A percentile compares a stretch with the other conserved stretches of the same genome.
Evolutionary conservation across 2,797 vertebrate genomes (phyloP).

Genomic region (Myotis findleyi): DNA sequence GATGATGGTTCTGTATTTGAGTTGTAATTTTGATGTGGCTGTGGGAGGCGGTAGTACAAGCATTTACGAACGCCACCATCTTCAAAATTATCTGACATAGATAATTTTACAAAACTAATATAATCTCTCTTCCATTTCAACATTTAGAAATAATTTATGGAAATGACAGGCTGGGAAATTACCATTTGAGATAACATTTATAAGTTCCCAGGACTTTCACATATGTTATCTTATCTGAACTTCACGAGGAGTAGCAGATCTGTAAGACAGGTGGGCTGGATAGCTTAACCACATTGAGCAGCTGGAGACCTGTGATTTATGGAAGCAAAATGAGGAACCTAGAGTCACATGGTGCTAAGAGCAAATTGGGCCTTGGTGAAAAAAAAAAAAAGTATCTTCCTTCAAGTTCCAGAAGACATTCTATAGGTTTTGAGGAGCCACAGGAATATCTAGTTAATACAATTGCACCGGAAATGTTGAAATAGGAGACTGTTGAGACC

Average conservation of each 20-base stretch:
- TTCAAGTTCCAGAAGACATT: not conserved
- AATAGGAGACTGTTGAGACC: not conserved
- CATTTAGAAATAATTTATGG: conserved; percentile 35
- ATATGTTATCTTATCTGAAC: conserved; percentile 23
- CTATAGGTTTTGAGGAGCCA: not conserved
- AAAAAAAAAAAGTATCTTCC: not conserved
- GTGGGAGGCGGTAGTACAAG: too few relatives aligned
- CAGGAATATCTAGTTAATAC: not conserved
- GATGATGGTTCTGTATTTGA: too few relatives aligned
- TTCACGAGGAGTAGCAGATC: not conserved
- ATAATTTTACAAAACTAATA: not conserved
- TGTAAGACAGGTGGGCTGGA: not conserved
- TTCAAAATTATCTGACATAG: not conserved
- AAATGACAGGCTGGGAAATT: conserved; percentile 18
- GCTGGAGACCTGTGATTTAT: not conserved
- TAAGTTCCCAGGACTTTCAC: not conserved
- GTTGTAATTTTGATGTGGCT: too few relatives aligned
- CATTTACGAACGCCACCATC: too few relatives aligned
- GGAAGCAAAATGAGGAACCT: not conserved
- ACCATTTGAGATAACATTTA: conserved; percentile 11
- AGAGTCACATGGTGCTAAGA: not conserved
- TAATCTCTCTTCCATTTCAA: conserved; percentile 32
- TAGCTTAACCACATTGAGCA: not conserved
- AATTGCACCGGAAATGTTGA: not conserved
- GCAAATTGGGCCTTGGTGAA: not conserved